Evolutionary conservation across 2,113 vertebrate species (phyloP).

Genomic region (Eclectus roratus): DNA sequence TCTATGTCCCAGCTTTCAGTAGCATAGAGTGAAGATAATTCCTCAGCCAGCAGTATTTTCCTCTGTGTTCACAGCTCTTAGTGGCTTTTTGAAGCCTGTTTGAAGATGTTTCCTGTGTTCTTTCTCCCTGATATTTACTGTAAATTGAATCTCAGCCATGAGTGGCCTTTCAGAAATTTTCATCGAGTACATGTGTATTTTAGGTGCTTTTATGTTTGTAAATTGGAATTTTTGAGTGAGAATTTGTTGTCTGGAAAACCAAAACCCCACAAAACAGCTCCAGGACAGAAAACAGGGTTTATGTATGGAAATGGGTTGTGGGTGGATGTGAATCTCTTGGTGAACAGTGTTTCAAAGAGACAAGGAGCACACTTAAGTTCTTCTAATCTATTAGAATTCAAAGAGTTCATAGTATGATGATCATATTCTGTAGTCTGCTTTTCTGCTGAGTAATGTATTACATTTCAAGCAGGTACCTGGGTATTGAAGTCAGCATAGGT

Average conservation of each 20-base stretch:
- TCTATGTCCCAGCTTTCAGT: background rate
- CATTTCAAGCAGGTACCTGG: background rate
- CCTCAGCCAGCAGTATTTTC: background rate
- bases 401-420: background rate
- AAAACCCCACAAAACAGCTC: background rate
- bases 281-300: background rate
- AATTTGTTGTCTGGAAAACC: background rate
- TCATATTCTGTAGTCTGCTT: background rate
- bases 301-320: accelerated
- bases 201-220: background rate
- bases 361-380: background rate
- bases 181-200: background rate
- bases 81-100: background rate
- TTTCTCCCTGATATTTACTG: background rate
- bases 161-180: background rate
- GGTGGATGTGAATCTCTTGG: background rate
- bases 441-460: background rate
- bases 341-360: background rate
- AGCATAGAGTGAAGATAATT: background rate
- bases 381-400: background rate
- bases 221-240: background rate
- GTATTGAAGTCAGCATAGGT: background rate
- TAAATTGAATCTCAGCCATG: background rate
- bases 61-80: background rate
- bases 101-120: background rate